Evolutionary conservation across 2,113 vertebrate genomes (phyloP).

Genomic region (Pholis gunnellus): DNA sequence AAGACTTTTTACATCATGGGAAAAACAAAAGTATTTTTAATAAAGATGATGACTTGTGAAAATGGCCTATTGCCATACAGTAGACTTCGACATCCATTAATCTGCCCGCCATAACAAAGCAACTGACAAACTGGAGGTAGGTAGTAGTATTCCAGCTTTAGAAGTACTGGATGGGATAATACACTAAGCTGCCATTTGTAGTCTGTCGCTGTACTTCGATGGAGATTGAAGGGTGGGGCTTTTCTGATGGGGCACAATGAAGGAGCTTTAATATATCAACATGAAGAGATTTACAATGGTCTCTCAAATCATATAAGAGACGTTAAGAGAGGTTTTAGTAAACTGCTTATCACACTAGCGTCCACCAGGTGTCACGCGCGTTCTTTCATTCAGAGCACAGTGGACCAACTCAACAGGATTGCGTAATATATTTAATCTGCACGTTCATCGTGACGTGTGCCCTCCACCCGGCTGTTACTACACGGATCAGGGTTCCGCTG

Average conservation of each 20-base stretch:
- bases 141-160: too few relatives aligned
- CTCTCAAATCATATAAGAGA: background rate
- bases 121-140: background rate
- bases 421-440: slow-evolving; percentile 18
- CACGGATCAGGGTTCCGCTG: background rate
- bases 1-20: background rate
- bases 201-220: background rate
- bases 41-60: background rate
- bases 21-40: background rate
- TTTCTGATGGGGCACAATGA: background rate
- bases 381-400: background rate
- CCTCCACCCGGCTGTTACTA: too few relatives aligned
- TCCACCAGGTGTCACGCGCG: slow-evolving; percentile 59
- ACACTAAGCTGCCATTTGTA: too few relatives aligned
- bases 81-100: background rate
- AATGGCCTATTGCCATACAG: background rate
- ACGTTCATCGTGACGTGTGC: background rate
- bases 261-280: background rate
- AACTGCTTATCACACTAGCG: accelerated
- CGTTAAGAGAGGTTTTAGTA: too few relatives aligned
- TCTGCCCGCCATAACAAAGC: background rate
- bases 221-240: background rate
- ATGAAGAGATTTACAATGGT: background rate
- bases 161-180: background rate
- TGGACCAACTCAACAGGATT: background rate